Conservation (phyloP, 2,888 invertebrate species). For the Noctua janthe region DNA sequence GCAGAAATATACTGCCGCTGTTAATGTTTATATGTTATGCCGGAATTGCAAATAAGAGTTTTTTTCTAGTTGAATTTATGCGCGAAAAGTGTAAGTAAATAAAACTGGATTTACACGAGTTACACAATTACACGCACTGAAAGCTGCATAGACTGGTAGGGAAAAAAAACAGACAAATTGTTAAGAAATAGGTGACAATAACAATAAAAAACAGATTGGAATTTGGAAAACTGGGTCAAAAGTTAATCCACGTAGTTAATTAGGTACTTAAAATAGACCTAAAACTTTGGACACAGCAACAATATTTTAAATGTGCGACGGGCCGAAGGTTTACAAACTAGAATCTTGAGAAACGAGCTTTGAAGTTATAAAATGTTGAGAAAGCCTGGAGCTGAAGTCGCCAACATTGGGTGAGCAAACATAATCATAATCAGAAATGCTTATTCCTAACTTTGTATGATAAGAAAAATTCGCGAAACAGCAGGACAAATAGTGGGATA, state of each 20-base stretch:
- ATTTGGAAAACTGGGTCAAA: constrained; percentile 26
- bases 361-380: constrained; percentile 6
- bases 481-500: background rate
- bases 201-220: constrained; percentile 11
- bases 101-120: background rate
- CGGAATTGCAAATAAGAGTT: constrained; percentile 61
- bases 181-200: constrained; percentile 8
- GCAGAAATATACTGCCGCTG: constrained; percentile 61
- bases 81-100: constrained; percentile 1
- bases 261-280: constrained; percentile 13
- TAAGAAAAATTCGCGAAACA: background rate
- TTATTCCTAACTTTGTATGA: background rate
- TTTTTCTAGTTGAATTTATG: constrained; percentile 44
- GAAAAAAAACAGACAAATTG: background rate
- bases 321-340: constrained; percentile 1
- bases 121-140: background rate
- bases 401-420: background rate
- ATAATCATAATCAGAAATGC: background rate
- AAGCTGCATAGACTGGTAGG: background rate
- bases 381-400: background rate
- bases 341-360: background rate
- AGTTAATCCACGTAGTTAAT: constrained; percentile 27
- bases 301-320: background rate
- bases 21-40: constrained; percentile 64
- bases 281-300: background rate